phyloP scores from a whole-genome alignment of 2,888 invertebrate species.

The Norana najaformis region DNA sequence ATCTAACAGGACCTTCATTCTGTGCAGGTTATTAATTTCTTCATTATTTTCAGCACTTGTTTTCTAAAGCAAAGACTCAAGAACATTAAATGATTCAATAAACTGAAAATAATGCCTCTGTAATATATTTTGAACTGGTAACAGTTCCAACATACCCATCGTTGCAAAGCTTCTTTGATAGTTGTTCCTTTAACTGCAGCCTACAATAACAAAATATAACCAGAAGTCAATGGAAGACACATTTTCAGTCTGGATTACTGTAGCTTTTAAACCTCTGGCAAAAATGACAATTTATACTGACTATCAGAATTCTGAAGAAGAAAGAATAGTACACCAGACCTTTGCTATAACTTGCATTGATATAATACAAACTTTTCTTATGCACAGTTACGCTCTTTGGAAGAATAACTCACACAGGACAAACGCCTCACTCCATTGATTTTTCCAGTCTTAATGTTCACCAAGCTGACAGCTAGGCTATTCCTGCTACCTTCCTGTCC shows the following conservation, averaged over 20 bases:
- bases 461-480: too few species aligned
- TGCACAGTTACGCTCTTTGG: too few species aligned
- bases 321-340: neutral
- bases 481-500: too few species aligned
- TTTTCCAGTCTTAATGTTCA: too few species aligned
- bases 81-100: neutral
- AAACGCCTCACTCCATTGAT: too few species aligned
- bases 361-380: too few species aligned
- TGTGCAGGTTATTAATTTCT: neutral
- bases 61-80: neutral
- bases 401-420: too few species aligned
- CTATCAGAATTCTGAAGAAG: neutral
- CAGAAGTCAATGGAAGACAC: too few species aligned
- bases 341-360: too few species aligned
- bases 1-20: too few species aligned
- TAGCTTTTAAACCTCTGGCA: neutral
- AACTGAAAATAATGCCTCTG: too few species aligned
- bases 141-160: slow-evolving; percentile 71
- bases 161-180: slow-evolving; percentile 73
- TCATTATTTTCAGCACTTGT: neutral
- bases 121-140: too few species aligned
- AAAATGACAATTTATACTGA: neutral
- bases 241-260: neutral
- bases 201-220: neutral
- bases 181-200: slow-evolving; percentile 52